Conservation (phyloP, 2,113 vertebrate genomes). For the Puntigrus tetrazona region DNA sequence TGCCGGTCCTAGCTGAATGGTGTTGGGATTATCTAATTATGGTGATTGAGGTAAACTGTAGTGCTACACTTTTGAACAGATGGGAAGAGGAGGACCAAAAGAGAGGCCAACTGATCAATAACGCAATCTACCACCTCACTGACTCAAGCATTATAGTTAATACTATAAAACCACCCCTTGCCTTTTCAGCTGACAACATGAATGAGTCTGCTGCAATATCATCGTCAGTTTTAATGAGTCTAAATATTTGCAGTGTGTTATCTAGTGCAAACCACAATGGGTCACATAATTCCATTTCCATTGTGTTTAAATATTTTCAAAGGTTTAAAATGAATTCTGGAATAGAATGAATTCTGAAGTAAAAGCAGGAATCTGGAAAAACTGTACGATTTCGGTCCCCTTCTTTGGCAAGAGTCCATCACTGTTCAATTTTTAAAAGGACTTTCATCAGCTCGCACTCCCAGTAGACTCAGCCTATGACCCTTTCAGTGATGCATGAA, state of each 20-base stretch:
- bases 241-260: neutral
- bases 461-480: slow-evolving; percentile 38
- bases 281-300: neutral
- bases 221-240: slow-evolving; percentile 8
- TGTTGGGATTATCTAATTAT: slow-evolving; percentile 14
- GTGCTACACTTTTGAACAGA: neutral
- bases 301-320: neutral
- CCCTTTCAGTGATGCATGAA: slow-evolving; percentile 41
- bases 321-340: neutral
- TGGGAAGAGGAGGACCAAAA: neutral
- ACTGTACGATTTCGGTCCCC: neutral
- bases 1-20: neutral
- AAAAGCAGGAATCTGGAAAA: neutral
- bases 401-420: neutral
- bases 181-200: slow-evolving; percentile 20
- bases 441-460: slow-evolving; percentile 35
- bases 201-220: neutral
- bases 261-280: too few relatives aligned
- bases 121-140: slow-evolving; percentile 23
- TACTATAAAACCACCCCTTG: slow-evolving; percentile 21
- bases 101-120: slow-evolving; percentile 20
- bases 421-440: slow-evolving; percentile 25
- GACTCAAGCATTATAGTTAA: slow-evolving; percentile 30
- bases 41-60: slow-evolving; percentile 3
- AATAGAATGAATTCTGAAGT: neutral